These are phyloP conservation scores for Rhagoletis zephyria DNA, from an alignment of 1,140 invertebrate genomes.

Conservation along the genomic window DNA sequence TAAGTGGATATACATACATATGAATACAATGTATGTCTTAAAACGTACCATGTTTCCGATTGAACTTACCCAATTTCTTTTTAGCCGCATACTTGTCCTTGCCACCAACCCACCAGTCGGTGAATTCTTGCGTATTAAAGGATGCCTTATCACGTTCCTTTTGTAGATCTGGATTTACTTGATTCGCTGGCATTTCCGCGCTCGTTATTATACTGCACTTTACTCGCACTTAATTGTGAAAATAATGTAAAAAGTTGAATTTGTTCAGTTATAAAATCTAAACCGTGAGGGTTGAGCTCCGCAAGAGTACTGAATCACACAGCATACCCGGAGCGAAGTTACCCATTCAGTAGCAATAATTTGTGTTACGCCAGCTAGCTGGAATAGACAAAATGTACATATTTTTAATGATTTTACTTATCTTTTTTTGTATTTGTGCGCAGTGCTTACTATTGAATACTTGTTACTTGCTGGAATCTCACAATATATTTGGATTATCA, in stretches of 20 bases:
- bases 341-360: background rate
- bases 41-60: background rate
- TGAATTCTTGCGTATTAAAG: conserved; percentile 84
- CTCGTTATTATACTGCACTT: background rate
- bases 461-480: background rate
- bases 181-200: conserved; percentile 54
- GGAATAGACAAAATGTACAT: background rate
- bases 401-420: too few relatives aligned
- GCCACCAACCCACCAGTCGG: conserved; percentile 84
- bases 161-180: conserved; percentile 78
- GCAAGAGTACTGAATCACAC: background rate
- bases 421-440: background rate
- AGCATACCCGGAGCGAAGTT: background rate
- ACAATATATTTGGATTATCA: conserved; percentile 4
- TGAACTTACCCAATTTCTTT: conserved; percentile 35
- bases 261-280: background rate
- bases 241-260: background rate
- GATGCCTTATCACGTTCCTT: conserved; percentile 83
- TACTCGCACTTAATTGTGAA: background rate
- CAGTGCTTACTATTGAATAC: background rate
- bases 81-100: conserved; percentile 76
- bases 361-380: background rate
- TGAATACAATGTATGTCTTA: background rate
- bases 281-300: background rate
- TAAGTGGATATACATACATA: background rate